phyloP scores from a whole-genome alignment of 2,797 vertebrate species.

The Alfaro cultratus region DNA sequence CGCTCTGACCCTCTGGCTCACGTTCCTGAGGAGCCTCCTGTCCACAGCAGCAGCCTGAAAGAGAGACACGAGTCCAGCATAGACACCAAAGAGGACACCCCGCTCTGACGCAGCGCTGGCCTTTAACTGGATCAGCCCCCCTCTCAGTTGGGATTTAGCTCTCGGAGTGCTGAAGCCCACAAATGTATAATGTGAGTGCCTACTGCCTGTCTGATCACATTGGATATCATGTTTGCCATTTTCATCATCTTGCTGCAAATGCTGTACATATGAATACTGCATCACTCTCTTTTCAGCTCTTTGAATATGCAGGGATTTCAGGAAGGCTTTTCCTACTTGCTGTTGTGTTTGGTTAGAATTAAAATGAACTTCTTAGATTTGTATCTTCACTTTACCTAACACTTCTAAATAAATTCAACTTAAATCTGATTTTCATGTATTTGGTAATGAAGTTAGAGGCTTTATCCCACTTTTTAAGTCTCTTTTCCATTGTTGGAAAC shows the following conservation, averaged over 20 bases:
- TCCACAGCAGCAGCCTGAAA: conserved; percentile 83
- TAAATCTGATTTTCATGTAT: background rate
- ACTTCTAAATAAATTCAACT: background rate
- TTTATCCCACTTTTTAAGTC: conserved; percentile 13
- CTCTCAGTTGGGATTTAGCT: conserved; percentile 7
- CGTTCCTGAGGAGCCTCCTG: conserved; percentile 84
- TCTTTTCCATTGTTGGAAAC: conserved; percentile 13
- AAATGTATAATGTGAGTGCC: conserved; percentile 62
- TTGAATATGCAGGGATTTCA: conserved; percentile 14
- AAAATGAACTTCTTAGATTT: background rate
- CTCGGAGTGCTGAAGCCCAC: conserved; percentile 34
- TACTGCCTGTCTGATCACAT: conserved; percentile 46
- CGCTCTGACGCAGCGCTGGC: conserved; percentile 59
- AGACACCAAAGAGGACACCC: conserved; percentile 85
- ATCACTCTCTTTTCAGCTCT: conserved; percentile 31
- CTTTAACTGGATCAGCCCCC: background rate
- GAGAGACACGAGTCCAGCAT: conserved; percentile 77
- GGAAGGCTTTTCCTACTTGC: conserved; percentile 10
- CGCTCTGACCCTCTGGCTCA: conserved; percentile 93
- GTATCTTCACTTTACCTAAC: background rate
- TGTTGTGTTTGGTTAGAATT: conserved; percentile 2
- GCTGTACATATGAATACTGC: conserved; percentile 20
- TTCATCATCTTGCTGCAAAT: conserved; percentile 35
- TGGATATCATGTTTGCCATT: conserved; percentile 46
- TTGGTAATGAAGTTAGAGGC: background rate